Percentiles rank a stretch among this genome's conserved stretches.
These are phyloP conservation scores for Boulengeromyrus knoepffleri DNA, from an alignment of 2,113 vertebrate species.

Conservation along the genomic window DNA sequence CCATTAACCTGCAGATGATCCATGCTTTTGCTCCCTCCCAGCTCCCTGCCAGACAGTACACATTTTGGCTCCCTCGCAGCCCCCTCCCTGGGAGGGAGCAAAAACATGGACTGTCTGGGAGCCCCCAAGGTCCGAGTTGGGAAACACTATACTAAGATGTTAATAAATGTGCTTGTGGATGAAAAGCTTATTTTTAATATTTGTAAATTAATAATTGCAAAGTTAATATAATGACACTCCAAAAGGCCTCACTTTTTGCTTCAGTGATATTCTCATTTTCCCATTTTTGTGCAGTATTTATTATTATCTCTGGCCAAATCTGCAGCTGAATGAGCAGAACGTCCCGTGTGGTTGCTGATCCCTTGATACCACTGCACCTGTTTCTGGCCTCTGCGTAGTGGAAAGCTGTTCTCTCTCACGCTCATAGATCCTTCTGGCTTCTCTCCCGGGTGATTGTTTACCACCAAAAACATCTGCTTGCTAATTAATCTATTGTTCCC, in stretches of 20 bases:
- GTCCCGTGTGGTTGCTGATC: background rate
- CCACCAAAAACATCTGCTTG: constrained; percentile 20
- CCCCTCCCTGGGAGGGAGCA: background rate
- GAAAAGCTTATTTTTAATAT: background rate
- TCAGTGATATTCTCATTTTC: background rate
- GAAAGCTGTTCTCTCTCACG: constrained; percentile 20
- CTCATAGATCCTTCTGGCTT: background rate
- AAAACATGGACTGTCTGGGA: background rate
- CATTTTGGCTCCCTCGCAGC: background rate
- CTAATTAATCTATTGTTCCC: constrained; percentile 35
- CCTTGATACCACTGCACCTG: constrained; percentile 24
- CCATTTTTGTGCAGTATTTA: background rate
- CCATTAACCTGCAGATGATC: background rate
- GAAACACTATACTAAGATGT: background rate
- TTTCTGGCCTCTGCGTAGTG: background rate
- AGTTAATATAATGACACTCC: background rate
- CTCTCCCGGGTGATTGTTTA: constrained; percentile 10
- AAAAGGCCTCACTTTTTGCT: background rate
- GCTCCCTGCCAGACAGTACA: background rate
- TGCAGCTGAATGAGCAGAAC: background rate
- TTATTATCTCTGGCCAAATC: background rate
- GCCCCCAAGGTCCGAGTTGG: background rate
- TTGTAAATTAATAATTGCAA: background rate
- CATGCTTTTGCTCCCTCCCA: background rate
- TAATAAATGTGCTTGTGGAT: background rate